These are phyloP conservation scores for Calonectris borealis DNA, from an alignment of 2,113 vertebrate species.

Conservation along the genomic window DNA sequence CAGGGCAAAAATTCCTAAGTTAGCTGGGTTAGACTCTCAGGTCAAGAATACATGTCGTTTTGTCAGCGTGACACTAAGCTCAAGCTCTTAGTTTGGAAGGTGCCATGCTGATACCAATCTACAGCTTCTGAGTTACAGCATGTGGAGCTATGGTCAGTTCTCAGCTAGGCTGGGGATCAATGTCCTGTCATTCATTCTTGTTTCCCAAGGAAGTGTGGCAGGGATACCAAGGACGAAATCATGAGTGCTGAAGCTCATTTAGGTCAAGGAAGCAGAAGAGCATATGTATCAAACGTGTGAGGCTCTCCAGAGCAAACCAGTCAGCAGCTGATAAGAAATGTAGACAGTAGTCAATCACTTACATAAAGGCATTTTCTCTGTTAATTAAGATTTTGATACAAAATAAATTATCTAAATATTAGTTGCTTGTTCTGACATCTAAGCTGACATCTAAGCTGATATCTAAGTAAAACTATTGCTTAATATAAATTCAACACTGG, in stretches of 20 bases:
- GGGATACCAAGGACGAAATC: not conserved
- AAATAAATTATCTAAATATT: not conserved
- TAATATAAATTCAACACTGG: not conserved
- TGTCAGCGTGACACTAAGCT: not conserved
- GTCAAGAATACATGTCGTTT: not conserved
- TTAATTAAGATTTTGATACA: not conserved
- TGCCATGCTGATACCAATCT: rapidly evolving
- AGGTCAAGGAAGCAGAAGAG: not conserved
- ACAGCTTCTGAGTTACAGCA: not conserved
- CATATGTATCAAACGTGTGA: rapidly evolving
- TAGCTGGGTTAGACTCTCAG: not conserved
- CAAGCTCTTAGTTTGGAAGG: not conserved
- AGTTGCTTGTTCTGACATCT: not conserved
- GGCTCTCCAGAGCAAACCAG: not conserved
- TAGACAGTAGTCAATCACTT: not conserved
- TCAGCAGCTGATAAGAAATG: not conserved
- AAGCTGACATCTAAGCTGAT: not conserved
- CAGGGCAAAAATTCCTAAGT: not conserved
- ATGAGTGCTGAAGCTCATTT: not conserved
- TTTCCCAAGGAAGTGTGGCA: not conserved
- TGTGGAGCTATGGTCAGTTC: not conserved
- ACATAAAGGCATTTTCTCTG: not conserved
- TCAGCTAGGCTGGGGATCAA: not conserved
- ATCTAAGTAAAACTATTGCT: not conserved
- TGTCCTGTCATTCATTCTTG: not conserved